Conservation (phyloP, 1,140 invertebrate genomes). For the Drosophila biarmipes region DNA sequence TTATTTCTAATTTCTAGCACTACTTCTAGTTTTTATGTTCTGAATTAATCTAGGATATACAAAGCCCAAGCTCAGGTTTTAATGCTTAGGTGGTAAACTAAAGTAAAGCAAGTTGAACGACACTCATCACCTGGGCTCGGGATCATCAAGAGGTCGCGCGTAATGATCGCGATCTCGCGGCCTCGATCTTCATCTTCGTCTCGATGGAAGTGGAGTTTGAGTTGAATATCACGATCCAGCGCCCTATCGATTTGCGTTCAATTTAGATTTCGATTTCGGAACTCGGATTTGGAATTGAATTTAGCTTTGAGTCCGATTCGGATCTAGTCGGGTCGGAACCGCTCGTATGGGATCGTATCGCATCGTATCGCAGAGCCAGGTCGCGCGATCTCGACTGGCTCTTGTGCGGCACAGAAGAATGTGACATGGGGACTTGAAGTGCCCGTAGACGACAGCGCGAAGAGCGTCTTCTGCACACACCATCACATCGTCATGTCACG, state of each 20-base stretch:
- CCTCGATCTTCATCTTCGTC: constrained; percentile 18
- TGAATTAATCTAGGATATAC: no score
- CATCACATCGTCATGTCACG: constrained; percentile 69
- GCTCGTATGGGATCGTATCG: background rate
- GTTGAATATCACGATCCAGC: constrained; percentile 39
- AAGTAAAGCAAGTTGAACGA: constrained; percentile 48
- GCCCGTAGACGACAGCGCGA: constrained; percentile 50
- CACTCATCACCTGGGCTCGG: constrained; percentile 35
- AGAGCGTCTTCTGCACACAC: constrained; percentile 53
- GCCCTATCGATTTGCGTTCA: constrained; percentile 1
- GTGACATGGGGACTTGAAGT: constrained; percentile 75
- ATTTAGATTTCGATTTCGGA: constrained; percentile 1
- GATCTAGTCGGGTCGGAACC: background rate
- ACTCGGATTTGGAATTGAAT: background rate
- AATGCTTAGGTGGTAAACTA: background rate
- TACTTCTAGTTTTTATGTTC: no score
- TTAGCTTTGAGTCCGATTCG: background rate
- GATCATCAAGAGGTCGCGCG: constrained; percentile 26
- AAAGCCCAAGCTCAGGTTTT: no score
- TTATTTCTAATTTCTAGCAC: no score
- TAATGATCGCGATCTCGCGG: constrained; percentile 29
- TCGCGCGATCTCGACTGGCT: constrained; percentile 30
- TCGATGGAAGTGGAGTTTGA: constrained; percentile 19
- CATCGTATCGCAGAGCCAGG: background rate
- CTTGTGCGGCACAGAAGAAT: constrained; percentile 54